These are phyloP conservation scores for Taurulus bubalis DNA, from an alignment of 2,113 vertebrate genomes.

Conservation along the genomic window DNA sequence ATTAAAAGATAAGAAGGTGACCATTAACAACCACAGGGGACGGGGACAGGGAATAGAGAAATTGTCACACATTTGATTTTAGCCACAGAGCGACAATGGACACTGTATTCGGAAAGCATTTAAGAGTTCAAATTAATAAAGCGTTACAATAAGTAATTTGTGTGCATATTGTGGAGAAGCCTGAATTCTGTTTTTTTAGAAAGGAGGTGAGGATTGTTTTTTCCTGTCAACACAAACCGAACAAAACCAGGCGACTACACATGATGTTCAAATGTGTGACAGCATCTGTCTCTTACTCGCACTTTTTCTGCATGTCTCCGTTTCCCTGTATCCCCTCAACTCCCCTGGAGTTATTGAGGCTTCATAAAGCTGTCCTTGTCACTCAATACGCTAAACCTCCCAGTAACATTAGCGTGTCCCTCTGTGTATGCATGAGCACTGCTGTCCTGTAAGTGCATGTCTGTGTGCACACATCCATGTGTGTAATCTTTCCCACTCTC, in stretches of 20 bases:
- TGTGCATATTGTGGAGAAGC: background rate
- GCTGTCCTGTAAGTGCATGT: background rate
- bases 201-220: background rate
- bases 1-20: constrained; percentile 80
- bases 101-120: background rate
- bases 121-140: constrained; percentile 45
- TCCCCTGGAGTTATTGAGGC: constrained; percentile 14
- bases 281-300: background rate
- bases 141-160: background rate
- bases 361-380: constrained; percentile 43
- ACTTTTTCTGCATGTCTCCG: background rate
- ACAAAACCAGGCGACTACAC: background rate
- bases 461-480: background rate
- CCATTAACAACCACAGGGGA: constrained; percentile 69
- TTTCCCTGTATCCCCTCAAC: background rate
- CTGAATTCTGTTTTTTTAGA: background rate
- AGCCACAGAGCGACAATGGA: constrained; percentile 30
- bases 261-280: constrained; percentile 2
- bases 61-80: constrained; percentile 61
- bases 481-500: background rate
- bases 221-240: constrained; percentile 22
- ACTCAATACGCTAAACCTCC: constrained; percentile 34
- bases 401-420: background rate
- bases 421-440: background rate
- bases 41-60: constrained; percentile 42